Evolutionary conservation across 1,140 invertebrate genomes (phyloP), one percentile per base, ranked within the genome.

Genomic region (Macrocentrus cingulum): DNA sequence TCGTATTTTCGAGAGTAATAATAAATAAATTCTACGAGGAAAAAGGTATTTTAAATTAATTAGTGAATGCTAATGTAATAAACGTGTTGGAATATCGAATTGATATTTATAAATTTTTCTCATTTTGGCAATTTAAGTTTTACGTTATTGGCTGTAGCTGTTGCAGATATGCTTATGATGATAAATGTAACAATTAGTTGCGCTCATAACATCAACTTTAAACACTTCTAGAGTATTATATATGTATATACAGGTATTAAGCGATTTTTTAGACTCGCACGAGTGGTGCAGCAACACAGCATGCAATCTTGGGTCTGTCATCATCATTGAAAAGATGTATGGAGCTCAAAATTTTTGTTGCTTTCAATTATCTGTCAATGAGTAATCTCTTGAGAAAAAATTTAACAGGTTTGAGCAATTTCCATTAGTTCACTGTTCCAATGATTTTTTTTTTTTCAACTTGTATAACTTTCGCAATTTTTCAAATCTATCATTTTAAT

Each of bases 291-390:
- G 15, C 36, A 39, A 3, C 36, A 39, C 36, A 19, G 2, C 16
- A 11, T 20, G 41, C 41, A 44, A 44, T 44, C 41, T 44, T 11
- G 18, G 7, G 8, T 44, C 41, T 44, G 41, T 44, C 41, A 44
- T 44, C 41, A 19, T 11, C 18, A 16, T n/a, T n/a, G n/a, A 20
- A 1, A 11, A 44, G 41, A 44, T 44, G 22, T 44, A 44, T 20
- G 41, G 22, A 1, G 7, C 2, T 11, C 3, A 2, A 4, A 19
- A 44, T 16, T 44, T 44, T 44, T 44, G n/a, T n/a, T n/a, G n/a
- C n/a, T 44, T 44, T 44, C 41, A 44, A 44, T 20, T 44, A 16
- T 19, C 18, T 44, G 18, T 44, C n/a, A 44, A 44, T 44, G 22
- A 44, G 22, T 16, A 4, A 44, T 5, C 25, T 9, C 4, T 4